Conservation (phyloP, 1,140 invertebrate genomes). For the Onthophagus taurus region DNA sequence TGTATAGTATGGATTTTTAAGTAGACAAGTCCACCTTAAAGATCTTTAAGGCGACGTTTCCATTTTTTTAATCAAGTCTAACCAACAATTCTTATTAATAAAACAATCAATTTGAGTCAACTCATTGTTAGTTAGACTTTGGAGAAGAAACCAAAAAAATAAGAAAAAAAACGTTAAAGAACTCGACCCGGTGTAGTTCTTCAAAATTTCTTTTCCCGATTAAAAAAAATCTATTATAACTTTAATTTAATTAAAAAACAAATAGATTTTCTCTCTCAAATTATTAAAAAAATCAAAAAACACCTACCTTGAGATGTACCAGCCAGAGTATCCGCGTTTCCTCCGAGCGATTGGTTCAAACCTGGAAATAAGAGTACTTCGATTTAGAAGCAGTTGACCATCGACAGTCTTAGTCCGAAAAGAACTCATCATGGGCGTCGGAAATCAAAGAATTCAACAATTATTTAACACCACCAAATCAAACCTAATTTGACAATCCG, state of each 20-base stretch:
- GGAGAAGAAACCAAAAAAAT: neutral
- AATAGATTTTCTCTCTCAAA: neutral
- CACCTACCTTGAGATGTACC: constrained; percentile 80
- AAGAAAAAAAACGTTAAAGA: neutral
- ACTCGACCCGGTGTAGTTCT: too few species aligned
- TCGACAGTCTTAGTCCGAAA: constrained; percentile 24
- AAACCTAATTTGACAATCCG: too few species aligned
- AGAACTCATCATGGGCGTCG: neutral
- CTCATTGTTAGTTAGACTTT: neutral
- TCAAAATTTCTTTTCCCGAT: neutral
- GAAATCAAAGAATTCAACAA: constrained; percentile 2
- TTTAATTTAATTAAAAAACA: neutral
- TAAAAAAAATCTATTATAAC: neutral
- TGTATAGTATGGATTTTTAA: too few species aligned
- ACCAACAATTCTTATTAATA: too few species aligned
- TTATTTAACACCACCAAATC: too few species aligned
- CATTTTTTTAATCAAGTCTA: too few species aligned
- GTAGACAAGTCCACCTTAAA: too few species aligned
- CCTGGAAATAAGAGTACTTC: constrained; percentile 42
- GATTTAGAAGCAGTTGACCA: constrained; percentile 25
- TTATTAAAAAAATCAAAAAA: constrained; percentile 1
- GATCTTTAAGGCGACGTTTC: too few species aligned
- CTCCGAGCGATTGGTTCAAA: constrained; percentile 52
- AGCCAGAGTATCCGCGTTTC: constrained; percentile 57
- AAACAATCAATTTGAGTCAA: too few species aligned